Evolutionary conservation across 2,797 vertebrate genomes (phyloP), one percentile per base, ranked within the genome.

Genomic region (Sebastes reedi): DNA sequence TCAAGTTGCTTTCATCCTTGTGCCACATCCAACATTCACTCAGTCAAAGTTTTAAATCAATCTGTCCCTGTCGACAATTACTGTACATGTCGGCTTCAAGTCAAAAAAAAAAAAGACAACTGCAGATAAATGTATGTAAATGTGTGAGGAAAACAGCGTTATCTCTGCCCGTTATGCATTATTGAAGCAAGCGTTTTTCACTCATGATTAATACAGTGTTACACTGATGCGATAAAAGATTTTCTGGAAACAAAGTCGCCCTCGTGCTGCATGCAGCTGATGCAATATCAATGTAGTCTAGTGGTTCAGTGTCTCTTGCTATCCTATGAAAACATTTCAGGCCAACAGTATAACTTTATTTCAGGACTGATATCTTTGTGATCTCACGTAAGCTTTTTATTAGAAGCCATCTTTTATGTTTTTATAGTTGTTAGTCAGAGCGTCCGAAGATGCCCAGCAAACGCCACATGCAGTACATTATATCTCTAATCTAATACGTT

Each of bases 1-100:
- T 85, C 70, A 74, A 74, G 66, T 80, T n/a, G 74, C 84, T 88
- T 85, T 85, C 66, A 81, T 81, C 73, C 11, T 62, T 62, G 55
- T 71, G 36, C 29, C 50, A 34, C 55, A 36, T 30, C 64, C 52
- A 59, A 67, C 39, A 61, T 67, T 75, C 67, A 82, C 24, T 64
- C 74, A 71, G 79, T 68, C 75, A 34, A 34, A 9, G 2, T 81
- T 67, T 80, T 29, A 39, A 72, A 75, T 82, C 36, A 36, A n/a
- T 60, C 13, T 20, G 11, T 79, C 42, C 39, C 14, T 32, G 58
- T 32, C n/a, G 8, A 25, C 25, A 72, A 22, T 64, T 54, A 68
- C 50, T n/a, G 50, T 20, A 50, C 56, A 52, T 27, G 50, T 4
- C 46, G 2, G 4, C 0, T n/a, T 76, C 34, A 85, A 55, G 29